Conservation (phyloP, 1,140 invertebrate species). For the Drosophila pseudoananassae region DNA sequence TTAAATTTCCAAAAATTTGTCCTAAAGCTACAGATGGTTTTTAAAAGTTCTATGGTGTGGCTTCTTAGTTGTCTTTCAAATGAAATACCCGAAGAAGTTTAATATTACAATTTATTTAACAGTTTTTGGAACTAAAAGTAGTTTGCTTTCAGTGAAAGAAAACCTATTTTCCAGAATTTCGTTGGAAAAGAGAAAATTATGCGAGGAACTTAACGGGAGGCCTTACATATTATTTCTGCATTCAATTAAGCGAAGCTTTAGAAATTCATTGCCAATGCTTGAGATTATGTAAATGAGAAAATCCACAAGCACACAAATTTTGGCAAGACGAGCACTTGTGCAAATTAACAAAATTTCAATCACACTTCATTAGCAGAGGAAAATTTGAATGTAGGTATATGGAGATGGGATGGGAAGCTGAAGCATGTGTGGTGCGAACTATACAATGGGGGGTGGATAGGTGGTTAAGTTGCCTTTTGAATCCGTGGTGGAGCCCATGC, state of each 20-base stretch:
- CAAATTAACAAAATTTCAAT: constrained; percentile 77
- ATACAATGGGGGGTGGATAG: constrained; percentile 26
- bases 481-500: constrained; percentile 2
- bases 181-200: constrained; percentile 29
- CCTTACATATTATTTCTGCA: constrained; percentile 57
- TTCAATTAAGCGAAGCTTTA: constrained; percentile 58
- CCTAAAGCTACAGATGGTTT: not conserved
- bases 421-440: constrained; percentile 29
- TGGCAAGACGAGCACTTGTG: constrained; percentile 52
- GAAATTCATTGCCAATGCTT: constrained; percentile 50
- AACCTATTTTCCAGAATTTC: constrained; percentile 13
- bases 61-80: not conserved
- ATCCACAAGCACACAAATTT: constrained; percentile 33
- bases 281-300: constrained; percentile 67
- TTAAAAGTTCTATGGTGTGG: not conserved
- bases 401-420: not conserved
- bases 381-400: constrained; percentile 36
- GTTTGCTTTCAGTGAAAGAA: not conserved
- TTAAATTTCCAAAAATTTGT: not conserved
- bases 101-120: no score
- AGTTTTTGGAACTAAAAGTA: not conserved
- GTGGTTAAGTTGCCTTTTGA: constrained; percentile 2
- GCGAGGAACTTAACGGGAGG: constrained; percentile 32
- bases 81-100: no score
- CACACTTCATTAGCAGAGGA: constrained; percentile 73